Evolutionary conservation across 2,888 invertebrate genomes (phyloP).

Genomic region (Scaptomyza caliginosa): DNA sequence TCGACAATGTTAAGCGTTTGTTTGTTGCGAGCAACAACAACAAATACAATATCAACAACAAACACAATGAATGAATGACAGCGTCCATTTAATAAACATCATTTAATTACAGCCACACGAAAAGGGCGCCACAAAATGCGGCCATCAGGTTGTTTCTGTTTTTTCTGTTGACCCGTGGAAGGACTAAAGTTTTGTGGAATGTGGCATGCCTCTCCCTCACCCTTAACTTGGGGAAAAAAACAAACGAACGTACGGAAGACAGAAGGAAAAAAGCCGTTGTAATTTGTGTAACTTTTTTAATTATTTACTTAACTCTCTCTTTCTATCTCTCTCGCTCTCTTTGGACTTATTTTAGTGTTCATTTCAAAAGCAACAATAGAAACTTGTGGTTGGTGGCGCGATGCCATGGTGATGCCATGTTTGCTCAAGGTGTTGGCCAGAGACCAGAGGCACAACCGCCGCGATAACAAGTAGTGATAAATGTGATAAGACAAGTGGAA

Average conservation of each 20-base stretch:
- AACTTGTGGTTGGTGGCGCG: neutral
- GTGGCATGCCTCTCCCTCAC: neutral
- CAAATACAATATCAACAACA: conserved; percentile 3
- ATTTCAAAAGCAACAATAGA: conserved; percentile 7
- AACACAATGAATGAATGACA: conserved; percentile 37
- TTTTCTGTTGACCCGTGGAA: neutral
- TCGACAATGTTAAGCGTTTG: conserved; percentile 6
- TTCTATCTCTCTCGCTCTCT: conserved; percentile 26
- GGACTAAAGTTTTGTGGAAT: neutral
- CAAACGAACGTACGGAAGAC: neutral
- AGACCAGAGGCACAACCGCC: neutral
- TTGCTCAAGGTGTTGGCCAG: conserved; percentile 15
- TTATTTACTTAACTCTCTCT: conserved; percentile 59
- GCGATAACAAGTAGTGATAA: conserved; percentile 45
- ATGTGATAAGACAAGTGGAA: conserved; percentile 16
- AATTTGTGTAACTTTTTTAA: conserved; percentile 70
- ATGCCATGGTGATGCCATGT: neutral
- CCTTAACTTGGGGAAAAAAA: neutral
- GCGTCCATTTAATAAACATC: conserved; percentile 70
- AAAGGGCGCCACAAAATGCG: conserved; percentile 36
- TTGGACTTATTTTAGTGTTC: neutral
- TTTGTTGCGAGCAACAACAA: neutral
- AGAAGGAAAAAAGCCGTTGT: conserved; percentile 22
- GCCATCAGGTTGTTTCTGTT: neutral
- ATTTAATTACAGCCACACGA: conserved; percentile 63